Percentiles rank a stretch among this genome's conserved stretches.
phyloP scores from a whole-genome alignment of 2,797 vertebrate genomes.

The Pantherophis vulpinus region DNA sequence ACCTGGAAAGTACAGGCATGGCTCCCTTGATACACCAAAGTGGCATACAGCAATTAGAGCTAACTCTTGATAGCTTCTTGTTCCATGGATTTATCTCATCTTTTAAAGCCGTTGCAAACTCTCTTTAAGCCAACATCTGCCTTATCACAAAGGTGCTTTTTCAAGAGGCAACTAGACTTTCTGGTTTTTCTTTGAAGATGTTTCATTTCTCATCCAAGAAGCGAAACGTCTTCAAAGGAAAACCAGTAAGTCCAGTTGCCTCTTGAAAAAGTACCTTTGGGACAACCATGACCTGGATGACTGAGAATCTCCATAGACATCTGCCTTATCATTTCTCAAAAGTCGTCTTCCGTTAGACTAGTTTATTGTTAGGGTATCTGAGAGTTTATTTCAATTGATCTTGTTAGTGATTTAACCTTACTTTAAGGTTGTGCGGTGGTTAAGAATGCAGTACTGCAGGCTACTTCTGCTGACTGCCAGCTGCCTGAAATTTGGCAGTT shows the following conservation, averaged over 20 bases:
- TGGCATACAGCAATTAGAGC: background rate
- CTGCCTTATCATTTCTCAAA: background rate
- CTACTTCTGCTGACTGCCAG: too few relatives aligned
- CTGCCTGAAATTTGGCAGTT: too few relatives aligned
- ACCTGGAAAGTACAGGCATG: background rate
- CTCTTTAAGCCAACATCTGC: background rate
- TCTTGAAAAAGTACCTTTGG: too few relatives aligned
- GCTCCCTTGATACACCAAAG: background rate
- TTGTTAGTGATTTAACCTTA: background rate
- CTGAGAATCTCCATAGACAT: background rate
- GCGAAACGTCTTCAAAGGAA: too few relatives aligned
- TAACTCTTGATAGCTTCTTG: background rate
- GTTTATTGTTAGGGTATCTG: background rate
- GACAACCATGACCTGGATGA: too few relatives aligned
- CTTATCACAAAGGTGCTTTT: background rate
- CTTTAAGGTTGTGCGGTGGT: background rate
- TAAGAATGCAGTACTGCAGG: too few relatives aligned
- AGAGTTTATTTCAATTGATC: background rate
- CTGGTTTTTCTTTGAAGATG: too few relatives aligned
- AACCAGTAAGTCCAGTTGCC: too few relatives aligned
- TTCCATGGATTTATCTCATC: background rate
- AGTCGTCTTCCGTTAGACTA: background rate
- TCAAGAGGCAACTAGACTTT: too few relatives aligned
- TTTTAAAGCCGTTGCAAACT: background rate
- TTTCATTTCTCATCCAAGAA: too few relatives aligned